Conservation (phyloP, 2,113 vertebrate genomes). For the Trochalopteron elliotii region DNA sequence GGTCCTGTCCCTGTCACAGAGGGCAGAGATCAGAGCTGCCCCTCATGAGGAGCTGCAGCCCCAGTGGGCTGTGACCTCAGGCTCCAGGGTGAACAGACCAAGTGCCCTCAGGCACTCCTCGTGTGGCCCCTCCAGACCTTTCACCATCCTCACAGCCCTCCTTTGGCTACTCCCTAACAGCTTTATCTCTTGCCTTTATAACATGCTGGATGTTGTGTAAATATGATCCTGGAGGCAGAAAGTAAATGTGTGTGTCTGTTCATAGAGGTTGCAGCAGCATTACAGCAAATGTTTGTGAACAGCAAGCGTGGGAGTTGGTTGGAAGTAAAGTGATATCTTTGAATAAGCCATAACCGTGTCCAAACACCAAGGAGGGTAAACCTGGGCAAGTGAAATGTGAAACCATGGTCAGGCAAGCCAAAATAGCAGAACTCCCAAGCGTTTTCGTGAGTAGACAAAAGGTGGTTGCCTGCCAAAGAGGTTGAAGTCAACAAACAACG, state of each 20-base stretch:
- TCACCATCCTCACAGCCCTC: background rate
- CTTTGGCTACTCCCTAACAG: background rate
- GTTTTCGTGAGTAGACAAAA: background rate
- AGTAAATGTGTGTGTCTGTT: background rate
- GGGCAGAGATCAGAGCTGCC: background rate
- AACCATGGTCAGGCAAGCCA: background rate
- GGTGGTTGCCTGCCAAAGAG: background rate
- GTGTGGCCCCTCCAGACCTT: background rate
- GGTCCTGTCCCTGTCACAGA: background rate
- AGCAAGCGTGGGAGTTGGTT: background rate
- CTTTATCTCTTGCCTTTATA: background rate
- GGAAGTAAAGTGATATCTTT: conserved; percentile 26
- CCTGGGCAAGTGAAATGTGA: background rate
- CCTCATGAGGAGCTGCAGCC: background rate
- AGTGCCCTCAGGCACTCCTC: background rate
- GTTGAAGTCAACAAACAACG: background rate
- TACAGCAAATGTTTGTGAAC: background rate
- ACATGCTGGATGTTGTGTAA: background rate
- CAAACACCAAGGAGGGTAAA: background rate
- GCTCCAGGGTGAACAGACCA: background rate
- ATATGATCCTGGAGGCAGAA: background rate
- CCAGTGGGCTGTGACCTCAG: background rate
- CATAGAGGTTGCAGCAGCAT: background rate
- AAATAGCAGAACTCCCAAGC: background rate
- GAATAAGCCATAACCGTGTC: background rate